phyloP scores from a whole-genome alignment of 1,140 invertebrate genomes.

The Drosophila ficusphila region DNA sequence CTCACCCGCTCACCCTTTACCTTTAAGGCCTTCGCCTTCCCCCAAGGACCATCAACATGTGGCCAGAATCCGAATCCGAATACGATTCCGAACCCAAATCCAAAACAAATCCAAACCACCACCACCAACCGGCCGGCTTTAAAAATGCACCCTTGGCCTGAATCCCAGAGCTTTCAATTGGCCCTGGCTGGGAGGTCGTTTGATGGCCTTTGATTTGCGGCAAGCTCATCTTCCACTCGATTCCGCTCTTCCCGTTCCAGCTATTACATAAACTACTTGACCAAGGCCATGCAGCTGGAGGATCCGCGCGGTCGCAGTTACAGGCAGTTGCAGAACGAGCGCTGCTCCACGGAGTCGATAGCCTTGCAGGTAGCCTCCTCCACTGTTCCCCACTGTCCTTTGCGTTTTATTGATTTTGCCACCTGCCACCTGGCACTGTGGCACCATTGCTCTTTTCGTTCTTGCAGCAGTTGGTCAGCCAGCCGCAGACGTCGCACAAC shows the following conservation, averaged over 20 bases:
- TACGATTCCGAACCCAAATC: not conserved
- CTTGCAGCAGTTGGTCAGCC: slow-evolving; percentile 59
- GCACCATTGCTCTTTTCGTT: slow-evolving; percentile 1
- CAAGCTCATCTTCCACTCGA: slow-evolving; percentile 31
- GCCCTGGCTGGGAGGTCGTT: slow-evolving; percentile 20
- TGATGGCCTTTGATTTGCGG: slow-evolving; percentile 62
- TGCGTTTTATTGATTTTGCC: slow-evolving; percentile 44
- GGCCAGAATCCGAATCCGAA: slow-evolving; percentile 23
- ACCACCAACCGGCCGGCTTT: slow-evolving; percentile 25
- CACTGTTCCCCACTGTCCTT: not conserved
- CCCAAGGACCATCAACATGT: slow-evolving; percentile 55
- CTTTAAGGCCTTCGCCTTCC: slow-evolving; percentile 37
- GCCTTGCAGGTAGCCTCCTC: slow-evolving; percentile 85
- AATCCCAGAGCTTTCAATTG: slow-evolving; percentile 41
- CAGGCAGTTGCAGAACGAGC: slow-evolving; percentile 85
- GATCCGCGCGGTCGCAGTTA: slow-evolving; percentile 86
- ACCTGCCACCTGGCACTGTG: slow-evolving; percentile 6
- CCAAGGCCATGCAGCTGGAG: slow-evolving; percentile 89
- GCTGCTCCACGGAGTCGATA: slow-evolving; percentile 85
- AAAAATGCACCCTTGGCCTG: slow-evolving; percentile 44
- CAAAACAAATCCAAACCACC: too few species aligned
- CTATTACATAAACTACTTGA: slow-evolving; percentile 91
- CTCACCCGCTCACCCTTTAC: too few species aligned
- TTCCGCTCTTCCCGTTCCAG: slow-evolving; percentile 84
- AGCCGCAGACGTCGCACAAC: slow-evolving; percentile 58